These are phyloP conservation scores for Drosophila infuscata DNA, from an alignment of 2,888 invertebrate genomes.

Conservation along the genomic window DNA sequence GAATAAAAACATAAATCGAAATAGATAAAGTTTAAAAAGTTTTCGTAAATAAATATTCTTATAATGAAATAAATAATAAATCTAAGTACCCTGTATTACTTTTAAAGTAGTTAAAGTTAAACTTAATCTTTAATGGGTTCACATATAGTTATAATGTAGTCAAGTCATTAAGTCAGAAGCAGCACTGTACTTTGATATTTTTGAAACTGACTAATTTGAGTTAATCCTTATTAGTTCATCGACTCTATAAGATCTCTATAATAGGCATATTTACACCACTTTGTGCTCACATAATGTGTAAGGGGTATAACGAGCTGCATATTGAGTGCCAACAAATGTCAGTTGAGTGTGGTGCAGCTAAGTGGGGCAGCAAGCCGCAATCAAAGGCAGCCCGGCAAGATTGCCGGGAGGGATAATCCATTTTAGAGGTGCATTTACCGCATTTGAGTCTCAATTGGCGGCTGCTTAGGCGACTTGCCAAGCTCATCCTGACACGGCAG, in stretches of 20 bases:
- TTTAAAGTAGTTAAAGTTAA: background rate
- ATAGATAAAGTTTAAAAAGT: background rate
- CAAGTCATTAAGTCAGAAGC: background rate
- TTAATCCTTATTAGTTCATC: background rate
- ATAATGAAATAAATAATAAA: background rate
- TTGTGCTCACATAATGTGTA: no score
- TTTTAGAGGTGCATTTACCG: slow-evolving; percentile 43
- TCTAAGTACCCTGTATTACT: background rate
- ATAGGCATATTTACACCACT: background rate
- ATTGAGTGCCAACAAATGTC: slow-evolving; percentile 37
- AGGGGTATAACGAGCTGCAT: slow-evolving; percentile 16
- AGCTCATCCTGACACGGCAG: slow-evolving; percentile 33
- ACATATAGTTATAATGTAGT: background rate
- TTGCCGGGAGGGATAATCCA: slow-evolving; percentile 55
- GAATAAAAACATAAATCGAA: no score
- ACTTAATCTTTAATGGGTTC: background rate
- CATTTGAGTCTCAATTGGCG: slow-evolving; percentile 71
- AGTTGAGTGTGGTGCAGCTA: slow-evolving; percentile 24
- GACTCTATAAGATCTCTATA: background rate
- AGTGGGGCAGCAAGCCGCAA: slow-evolving; percentile 40
- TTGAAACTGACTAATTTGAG: background rate
- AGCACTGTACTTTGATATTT: background rate
- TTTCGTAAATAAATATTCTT: no score
- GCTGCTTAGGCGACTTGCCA: slow-evolving; percentile 66
- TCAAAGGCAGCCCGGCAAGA: slow-evolving; percentile 28